Evolutionary conservation across 2,113 vertebrate genomes (phyloP).

Genomic region (Hemichromis elongatus): DNA sequence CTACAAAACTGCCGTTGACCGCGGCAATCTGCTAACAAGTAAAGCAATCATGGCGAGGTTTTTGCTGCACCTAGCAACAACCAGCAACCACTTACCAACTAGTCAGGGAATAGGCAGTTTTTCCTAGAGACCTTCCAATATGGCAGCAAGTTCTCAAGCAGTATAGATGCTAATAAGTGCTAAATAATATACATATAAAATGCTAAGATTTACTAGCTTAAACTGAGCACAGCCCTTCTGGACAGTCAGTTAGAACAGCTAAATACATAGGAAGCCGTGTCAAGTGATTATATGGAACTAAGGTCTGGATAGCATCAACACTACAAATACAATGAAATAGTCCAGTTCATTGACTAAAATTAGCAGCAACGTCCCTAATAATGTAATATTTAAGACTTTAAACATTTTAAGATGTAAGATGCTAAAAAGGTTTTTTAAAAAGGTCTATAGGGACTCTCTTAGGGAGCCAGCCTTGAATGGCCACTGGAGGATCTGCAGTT

Average conservation of each 20-base stretch:
- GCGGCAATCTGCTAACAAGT: background rate
- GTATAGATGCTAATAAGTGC: background rate
- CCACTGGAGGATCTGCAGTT: background rate
- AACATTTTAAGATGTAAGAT: background rate
- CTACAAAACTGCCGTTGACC: background rate
- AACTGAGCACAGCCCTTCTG: background rate
- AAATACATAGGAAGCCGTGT: background rate
- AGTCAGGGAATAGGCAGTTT: background rate
- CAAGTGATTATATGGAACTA: background rate
- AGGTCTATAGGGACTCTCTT: background rate
- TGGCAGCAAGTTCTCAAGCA: background rate
- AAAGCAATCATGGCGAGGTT: background rate
- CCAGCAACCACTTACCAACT: background rate
- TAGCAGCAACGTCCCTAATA: background rate
- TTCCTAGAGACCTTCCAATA: too few relatives aligned
- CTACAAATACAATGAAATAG: background rate
- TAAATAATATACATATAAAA: background rate
- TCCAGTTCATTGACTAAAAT: background rate
- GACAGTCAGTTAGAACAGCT: background rate
- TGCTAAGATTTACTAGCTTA: background rate
- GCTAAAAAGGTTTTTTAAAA: background rate
- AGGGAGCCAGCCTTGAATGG: background rate
- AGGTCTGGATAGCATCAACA: background rate
- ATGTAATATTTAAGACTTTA: background rate
- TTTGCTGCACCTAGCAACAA: background rate